Percentiles rank a stretch among this genome's conserved stretches.
These are phyloP conservation scores for Hemiscyllium ocellatum DNA, from an alignment of 2,113 vertebrate species.

Conservation along the genomic window DNA sequence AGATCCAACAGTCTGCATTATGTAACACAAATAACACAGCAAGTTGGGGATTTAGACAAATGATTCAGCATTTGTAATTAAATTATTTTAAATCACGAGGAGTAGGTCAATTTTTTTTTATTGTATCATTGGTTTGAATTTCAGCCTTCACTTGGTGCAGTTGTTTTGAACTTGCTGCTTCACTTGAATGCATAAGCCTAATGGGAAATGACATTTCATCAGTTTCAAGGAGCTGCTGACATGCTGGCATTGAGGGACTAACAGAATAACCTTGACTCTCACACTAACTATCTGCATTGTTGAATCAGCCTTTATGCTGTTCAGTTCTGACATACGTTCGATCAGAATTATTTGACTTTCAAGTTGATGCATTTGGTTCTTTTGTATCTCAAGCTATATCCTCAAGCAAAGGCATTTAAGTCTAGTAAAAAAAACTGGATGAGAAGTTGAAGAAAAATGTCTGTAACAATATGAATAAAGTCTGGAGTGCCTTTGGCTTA, in stretches of 20 bases:
- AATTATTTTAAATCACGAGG: not conserved
- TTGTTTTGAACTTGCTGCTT: not conserved
- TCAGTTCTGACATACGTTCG: not conserved
- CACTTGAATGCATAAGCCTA: not conserved
- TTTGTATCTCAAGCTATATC: not conserved
- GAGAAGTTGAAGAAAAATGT: not conserved
- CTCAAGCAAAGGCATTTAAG: not conserved
- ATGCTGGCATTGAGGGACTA: not conserved
- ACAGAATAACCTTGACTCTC: not conserved
- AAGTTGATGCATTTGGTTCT: not conserved
- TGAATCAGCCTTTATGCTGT: not conserved
- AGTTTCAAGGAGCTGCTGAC: not conserved
- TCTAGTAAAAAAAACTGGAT: not conserved
- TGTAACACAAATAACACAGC: not conserved
- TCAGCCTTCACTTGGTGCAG: not conserved
- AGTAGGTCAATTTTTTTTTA: not conserved
- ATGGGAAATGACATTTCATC: not conserved
- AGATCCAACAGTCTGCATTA: not conserved
- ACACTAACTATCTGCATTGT: not conserved
- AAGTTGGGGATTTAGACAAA: not conserved
- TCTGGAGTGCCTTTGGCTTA: not conserved
- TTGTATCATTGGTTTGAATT: not conserved
- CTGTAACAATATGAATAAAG: not conserved
- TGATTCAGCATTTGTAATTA: not conserved
- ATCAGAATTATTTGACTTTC: conserved; percentile 17